These are phyloP conservation scores for Drosophila parabipectinata DNA, from an alignment of 1,140 invertebrate species.

Conservation along the genomic window DNA sequence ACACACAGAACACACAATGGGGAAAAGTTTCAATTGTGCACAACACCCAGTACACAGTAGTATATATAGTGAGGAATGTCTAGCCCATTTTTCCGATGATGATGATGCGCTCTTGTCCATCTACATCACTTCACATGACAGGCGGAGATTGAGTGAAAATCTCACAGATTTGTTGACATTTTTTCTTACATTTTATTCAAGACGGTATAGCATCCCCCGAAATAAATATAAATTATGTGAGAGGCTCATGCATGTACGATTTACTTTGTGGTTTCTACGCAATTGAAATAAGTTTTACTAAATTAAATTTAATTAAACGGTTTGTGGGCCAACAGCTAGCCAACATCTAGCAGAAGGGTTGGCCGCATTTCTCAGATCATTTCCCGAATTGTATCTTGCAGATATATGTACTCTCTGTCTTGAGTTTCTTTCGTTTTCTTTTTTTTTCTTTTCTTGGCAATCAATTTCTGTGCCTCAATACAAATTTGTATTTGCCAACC, in stretches of 20 bases:
- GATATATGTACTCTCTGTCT: not conserved
- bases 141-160: constrained; percentile 75
- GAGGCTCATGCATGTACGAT: constrained; percentile 52
- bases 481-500: constrained; percentile 2
- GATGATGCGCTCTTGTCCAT: constrained; percentile 33
- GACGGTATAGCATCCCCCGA: not conserved
- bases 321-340: not conserved
- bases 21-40: constrained; percentile 47
- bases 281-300: constrained; percentile 64
- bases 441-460: constrained; percentile 16
- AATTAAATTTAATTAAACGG: constrained; percentile 71
- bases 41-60: not conserved
- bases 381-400: constrained; percentile 24
- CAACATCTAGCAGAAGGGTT: constrained; percentile 19
- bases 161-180: constrained; percentile 69
- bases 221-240: constrained; percentile 53
- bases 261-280: constrained; percentile 62
- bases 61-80: constrained; percentile 25
- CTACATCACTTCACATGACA: constrained; percentile 63
- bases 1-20: constrained; percentile 17
- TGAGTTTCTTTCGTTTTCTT: not conserved
- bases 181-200: constrained; percentile 57
- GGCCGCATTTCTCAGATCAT: constrained; percentile 36
- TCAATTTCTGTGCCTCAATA: constrained; percentile 37
- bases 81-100: constrained; percentile 12